phyloP scores from a whole-genome alignment of 2,888 invertebrate species.

The Metopia argyrocephala region DNA sequence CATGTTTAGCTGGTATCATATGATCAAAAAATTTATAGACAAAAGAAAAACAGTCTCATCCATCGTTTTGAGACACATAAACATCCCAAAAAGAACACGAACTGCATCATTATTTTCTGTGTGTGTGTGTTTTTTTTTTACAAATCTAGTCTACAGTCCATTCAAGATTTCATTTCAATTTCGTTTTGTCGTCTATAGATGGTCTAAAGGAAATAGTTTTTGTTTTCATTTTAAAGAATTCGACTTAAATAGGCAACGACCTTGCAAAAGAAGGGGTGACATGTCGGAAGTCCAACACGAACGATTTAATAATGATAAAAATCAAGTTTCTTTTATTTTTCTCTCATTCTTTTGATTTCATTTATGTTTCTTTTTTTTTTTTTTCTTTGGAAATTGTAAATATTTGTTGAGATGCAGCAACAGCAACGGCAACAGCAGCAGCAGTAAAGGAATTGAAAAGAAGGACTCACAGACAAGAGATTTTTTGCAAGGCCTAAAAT shows the following conservation, averaged over 20 bases:
- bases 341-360: no score
- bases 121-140: background rate
- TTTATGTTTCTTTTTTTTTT: background rate
- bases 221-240: background rate
- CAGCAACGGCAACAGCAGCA: constrained; percentile 23
- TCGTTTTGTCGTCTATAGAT: constrained; percentile 1
- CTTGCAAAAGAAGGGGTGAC: constrained; percentile 61
- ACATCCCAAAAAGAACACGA: background rate
- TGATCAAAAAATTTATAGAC: constrained; percentile 20
- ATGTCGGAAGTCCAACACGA: constrained; percentile 61
- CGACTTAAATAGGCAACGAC: constrained; percentile 46
- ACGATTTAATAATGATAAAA: constrained; percentile 62
- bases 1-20: constrained; percentile 30
- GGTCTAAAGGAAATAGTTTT: constrained; percentile 46
- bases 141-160: constrained; percentile 15
- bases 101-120: constrained; percentile 22
- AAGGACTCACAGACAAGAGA: background rate
- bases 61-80: background rate
- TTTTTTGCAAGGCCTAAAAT: constrained; percentile 44
- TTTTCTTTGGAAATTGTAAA: constrained; percentile 57
- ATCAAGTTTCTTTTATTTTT: constrained; percentile 45
- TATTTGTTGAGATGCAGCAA: constrained; percentile 33
- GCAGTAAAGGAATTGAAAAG: background rate
- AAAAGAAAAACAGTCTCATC: constrained; percentile 4
- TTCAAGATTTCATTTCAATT: constrained; percentile 47